A percentile compares a stretch with the other conserved stretches of the same genome.
Evolutionary conservation across 2,888 invertebrate species (phyloP).

Genomic region (Sympetrum striolatum): DNA sequence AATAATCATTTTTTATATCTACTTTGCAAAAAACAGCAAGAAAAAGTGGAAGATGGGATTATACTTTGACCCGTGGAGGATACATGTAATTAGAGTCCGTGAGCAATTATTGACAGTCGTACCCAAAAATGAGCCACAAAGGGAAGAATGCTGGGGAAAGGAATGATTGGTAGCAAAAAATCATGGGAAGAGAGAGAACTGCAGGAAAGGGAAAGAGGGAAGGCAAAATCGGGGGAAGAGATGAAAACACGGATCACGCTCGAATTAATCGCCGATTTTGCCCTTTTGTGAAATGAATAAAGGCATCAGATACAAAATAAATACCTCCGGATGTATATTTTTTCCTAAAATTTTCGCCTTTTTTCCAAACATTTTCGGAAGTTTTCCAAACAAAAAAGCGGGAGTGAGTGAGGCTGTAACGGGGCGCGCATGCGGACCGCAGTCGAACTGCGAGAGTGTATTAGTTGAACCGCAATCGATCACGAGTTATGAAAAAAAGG

Average conservation of each 20-base stretch:
- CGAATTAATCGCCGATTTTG: not conserved
- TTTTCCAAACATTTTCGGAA: not conserved
- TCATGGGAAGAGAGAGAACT: not conserved
- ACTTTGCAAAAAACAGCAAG: too few relatives aligned
- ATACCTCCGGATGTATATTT: not conserved
- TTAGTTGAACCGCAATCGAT: slow-evolving; percentile 5
- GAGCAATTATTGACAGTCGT: too few relatives aligned
- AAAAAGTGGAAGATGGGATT: too few relatives aligned
- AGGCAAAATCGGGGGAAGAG: not conserved
- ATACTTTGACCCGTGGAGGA: too few relatives aligned
- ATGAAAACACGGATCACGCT: not conserved
- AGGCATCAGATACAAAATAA: not conserved
- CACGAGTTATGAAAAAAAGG: not conserved
- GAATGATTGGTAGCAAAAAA: not conserved
- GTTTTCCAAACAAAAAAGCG: not conserved
- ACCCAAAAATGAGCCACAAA: too few relatives aligned
- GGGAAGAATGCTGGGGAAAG: too few relatives aligned
- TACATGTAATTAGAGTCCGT: too few relatives aligned
- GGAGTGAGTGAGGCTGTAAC: not conserved
- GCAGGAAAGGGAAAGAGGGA: not conserved
- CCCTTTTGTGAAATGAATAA: not conserved
- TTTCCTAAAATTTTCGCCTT: too few relatives aligned
- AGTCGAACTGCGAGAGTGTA: not conserved
- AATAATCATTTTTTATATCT: too few relatives aligned
- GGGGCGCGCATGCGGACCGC: not conserved